Conservation (phyloP, 2,797 vertebrate genomes). For the Melanogrammus aeglefinus region DNA sequence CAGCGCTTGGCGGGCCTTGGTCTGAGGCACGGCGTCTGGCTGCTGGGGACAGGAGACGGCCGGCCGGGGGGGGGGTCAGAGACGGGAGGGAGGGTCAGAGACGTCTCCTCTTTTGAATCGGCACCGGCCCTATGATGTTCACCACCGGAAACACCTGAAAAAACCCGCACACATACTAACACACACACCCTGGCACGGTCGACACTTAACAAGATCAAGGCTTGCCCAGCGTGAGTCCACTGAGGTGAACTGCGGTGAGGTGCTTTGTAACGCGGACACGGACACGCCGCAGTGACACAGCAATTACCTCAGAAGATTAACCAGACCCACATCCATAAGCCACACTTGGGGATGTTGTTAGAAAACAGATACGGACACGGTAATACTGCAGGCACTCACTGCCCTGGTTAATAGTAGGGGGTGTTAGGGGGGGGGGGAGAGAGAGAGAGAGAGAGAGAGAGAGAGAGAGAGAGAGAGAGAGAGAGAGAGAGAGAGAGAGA, state of each 20-base stretch:
- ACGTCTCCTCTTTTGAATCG: slow-evolving; percentile 34
- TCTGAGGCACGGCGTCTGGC: slow-evolving; percentile 15
- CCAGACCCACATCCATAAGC: not conserved
- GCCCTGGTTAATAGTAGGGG: not conserved
- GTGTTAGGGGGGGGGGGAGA: not conserved
- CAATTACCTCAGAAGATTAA: not conserved
- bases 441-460: not conserved
- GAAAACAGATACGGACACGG: not conserved
- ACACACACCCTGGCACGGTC: not conserved
- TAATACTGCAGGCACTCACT: slow-evolving; percentile 11
- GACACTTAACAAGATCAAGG: slow-evolving; percentile 1
- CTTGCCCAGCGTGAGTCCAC: not conserved
- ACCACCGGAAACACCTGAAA: slow-evolving; percentile 15
- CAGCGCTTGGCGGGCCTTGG: slow-evolving; percentile 32
- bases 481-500: not conserved
- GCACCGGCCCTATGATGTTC: slow-evolving; percentile 26
- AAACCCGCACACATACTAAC: not conserved
- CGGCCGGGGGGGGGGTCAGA: slow-evolving; percentile 25
- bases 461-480: not conserved
- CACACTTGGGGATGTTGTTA: not conserved
- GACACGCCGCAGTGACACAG: not conserved
- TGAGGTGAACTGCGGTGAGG: not conserved
- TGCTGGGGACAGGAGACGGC: slow-evolving; percentile 32
- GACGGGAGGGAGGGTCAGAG: too few species aligned
- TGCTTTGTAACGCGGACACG: not conserved